Evolutionary conservation across 2,888 invertebrate genomes (phyloP), one percentile per base, ranked within the genome.

Genomic region (Macropis europaea): DNA sequence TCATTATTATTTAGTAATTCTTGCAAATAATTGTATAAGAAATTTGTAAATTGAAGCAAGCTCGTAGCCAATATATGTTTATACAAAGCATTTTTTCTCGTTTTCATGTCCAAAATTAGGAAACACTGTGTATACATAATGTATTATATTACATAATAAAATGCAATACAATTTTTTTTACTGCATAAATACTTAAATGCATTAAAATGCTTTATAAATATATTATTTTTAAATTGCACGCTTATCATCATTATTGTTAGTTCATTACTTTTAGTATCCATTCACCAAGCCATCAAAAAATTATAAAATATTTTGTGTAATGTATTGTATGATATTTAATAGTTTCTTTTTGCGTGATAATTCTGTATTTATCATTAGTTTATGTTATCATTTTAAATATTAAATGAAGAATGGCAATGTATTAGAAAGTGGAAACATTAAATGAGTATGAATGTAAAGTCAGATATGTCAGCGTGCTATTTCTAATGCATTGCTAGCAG

Each of bases 171-270:
- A 32, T 32, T 11, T 3, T 43, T 53, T 54, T 45, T 28, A 6
- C 19, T 36, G 24, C n/a, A 7, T 17, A 15, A 63, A 28, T 26
- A 30, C n/a, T 42, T 28, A 45, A 42, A 19, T 43, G 50, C 32
- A 70, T 64, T 34, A 32, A 30, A 15, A 43, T 56, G n/a, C 42
- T 34, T 43, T 45, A 60, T 24, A 28, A 24, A 36, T 59, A 34
- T 7, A 11, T 24, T 32, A 53, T 19, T 22, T 26, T 38, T 32
- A 19, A 47, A 56, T 57, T 66, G 80, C 79, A 80, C 56, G 79
- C 62, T 73, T 68, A 59, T 73, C 59, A 70, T 59, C 61, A 54
- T 76, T 52, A 64, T 71, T 36, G 32, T 70, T 22, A 38, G 59
- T 57, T 57, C 47, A 57, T 73, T 62, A 57, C 11, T 52, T 45